These are phyloP conservation scores for Cassiopea xamachana DNA, from an alignment of 30 jellyfish, hydroid and myxozoan genomes.

Conservation along the genomic window DNA sequence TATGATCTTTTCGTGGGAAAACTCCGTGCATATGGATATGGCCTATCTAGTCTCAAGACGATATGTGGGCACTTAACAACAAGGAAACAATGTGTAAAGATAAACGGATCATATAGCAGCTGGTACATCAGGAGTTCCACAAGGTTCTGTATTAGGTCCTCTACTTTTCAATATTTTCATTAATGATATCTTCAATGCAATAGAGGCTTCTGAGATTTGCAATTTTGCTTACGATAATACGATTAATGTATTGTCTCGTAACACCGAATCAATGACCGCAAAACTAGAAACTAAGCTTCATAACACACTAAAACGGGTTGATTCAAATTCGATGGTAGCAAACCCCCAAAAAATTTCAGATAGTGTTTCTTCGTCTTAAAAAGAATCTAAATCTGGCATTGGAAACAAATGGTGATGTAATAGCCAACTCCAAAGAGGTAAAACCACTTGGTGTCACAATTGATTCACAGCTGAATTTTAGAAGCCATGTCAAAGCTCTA, in stretches of 20 bases:
- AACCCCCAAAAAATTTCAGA: background rate
- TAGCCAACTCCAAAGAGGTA: slow-evolving; percentile 29
- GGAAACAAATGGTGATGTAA: background rate
- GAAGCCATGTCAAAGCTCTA: slow-evolving; percentile 14
- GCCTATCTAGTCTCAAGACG: slow-evolving; percentile 15
- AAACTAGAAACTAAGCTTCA: background rate
- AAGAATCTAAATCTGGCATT: background rate
- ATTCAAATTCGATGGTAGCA: background rate
- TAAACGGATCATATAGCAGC: slow-evolving; percentile 13
- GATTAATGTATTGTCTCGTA: background rate
- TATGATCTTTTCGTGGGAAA: slow-evolving; percentile 7
- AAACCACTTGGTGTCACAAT: slow-evolving; percentile 34
- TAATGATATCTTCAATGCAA: background rate
- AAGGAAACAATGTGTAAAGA: slow-evolving; percentile 15
- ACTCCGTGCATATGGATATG: slow-evolving; percentile 7
- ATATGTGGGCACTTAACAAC: slow-evolving; percentile 1
- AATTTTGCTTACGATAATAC: slow-evolving; percentile 17
- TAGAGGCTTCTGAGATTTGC: slow-evolving; percentile 13
- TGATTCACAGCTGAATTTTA: slow-evolving; percentile 31
- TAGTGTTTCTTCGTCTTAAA: slow-evolving; percentile 3
- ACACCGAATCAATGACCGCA: background rate
- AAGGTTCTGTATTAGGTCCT: slow-evolving; percentile 7
- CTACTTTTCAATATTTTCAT: background rate
- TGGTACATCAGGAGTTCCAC: slow-evolving; percentile 30
- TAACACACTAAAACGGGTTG: background rate